Conservation (phyloP, 2,797 vertebrate species). For the Thamnophis elegans region DNA sequence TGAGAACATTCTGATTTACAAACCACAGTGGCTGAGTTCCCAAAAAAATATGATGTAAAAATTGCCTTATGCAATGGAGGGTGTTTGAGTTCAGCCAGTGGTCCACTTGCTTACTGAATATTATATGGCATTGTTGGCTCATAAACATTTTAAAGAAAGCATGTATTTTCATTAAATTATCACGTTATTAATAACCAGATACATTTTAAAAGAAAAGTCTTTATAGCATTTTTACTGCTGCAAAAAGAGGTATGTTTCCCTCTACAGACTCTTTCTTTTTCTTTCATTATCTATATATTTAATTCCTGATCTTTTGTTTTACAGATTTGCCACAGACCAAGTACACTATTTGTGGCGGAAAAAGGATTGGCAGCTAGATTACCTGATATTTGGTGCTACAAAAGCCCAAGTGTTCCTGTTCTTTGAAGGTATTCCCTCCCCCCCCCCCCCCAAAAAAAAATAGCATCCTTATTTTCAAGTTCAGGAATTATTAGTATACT, state of each 20-base stretch:
- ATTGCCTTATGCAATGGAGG: background rate
- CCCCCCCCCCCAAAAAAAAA: background rate
- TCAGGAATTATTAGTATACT: background rate
- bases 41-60: background rate
- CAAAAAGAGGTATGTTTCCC: background rate
- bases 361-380: conserved; percentile 27
- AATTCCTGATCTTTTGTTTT: conserved; percentile 18
- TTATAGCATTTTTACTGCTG: background rate
- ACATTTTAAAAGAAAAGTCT: background rate
- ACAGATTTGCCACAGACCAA: conserved; percentile 51
- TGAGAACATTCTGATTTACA: background rate
- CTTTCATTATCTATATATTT: background rate
- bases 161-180: background rate
- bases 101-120: fast-evolving
- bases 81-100: background rate
- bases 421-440: background rate
- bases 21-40: background rate
- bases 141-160: background rate
- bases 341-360: conserved; percentile 16
- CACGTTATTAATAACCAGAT: background rate
- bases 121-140: background rate
- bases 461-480: background rate
- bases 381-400: conserved; percentile 34
- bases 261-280: background rate
- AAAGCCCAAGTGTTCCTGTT: conserved; percentile 26